phyloP scores from a whole-genome alignment of 1,140 invertebrate species.

The Zaprionus ornatus region DNA sequence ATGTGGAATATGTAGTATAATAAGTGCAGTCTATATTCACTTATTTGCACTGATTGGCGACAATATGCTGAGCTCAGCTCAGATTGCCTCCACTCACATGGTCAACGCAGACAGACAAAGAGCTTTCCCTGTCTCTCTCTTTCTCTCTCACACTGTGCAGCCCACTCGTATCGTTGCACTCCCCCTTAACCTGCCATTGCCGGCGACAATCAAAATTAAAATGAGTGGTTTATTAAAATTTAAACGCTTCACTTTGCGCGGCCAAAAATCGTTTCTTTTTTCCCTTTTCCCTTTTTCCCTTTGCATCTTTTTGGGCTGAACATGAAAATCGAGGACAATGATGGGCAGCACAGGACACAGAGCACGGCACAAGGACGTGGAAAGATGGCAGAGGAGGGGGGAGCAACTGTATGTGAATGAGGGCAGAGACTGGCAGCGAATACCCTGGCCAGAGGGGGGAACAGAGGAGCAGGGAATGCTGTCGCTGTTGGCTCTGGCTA shows the following conservation, averaged over 20 bases:
- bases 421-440: not conserved
- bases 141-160: not conserved
- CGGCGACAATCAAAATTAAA: constrained; percentile 81
- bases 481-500: constrained; percentile 52
- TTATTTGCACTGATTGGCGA: not conserved
- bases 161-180: not conserved
- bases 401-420: constrained; percentile 9
- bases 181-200: not conserved
- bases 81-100: not conserved
- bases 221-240: constrained; percentile 83
- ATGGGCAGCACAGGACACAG: constrained; percentile 1
- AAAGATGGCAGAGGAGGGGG: not conserved
- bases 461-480: constrained; percentile 26
- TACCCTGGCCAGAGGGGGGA: not conserved
- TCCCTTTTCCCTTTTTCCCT: constrained; percentile 21
- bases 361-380: not conserved
- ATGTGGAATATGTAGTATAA: too few species aligned
- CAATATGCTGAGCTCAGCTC: not conserved
- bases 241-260: constrained; percentile 76
- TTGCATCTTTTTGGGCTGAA: constrained; percentile 26
- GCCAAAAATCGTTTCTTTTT: constrained; percentile 40
- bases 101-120: not conserved
- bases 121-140: not conserved
- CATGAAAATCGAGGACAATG: constrained; percentile 37
- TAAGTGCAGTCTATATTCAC: not conserved